Evolutionary conservation across 2,113 vertebrate species (phyloP).

Genomic region (Dipodomys merriami): DNA sequence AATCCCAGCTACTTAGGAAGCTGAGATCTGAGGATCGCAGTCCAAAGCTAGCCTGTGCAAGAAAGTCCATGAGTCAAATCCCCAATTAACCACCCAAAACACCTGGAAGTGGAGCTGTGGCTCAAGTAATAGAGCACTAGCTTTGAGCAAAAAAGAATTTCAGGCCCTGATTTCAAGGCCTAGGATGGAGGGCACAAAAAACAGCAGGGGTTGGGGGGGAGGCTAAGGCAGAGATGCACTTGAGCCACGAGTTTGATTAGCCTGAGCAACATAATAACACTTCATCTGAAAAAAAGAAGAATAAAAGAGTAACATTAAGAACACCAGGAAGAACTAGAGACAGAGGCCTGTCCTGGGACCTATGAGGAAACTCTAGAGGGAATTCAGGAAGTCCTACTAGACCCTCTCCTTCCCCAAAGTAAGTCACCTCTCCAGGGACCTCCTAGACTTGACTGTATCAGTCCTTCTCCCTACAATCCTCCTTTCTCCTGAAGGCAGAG

Average conservation of each 20-base stretch:
- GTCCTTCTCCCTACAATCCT: neutral
- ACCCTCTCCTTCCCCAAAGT: neutral
- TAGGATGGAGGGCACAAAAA: too few species aligned
- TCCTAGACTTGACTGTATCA: neutral
- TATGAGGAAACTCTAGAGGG: neutral
- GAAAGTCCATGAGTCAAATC: too few species aligned
- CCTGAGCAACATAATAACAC: neutral
- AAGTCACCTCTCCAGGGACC: neutral
- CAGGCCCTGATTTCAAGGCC: too few species aligned
- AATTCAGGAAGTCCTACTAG: neutral
- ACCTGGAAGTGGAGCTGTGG: too few species aligned
- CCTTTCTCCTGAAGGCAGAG: constrained; percentile 29
- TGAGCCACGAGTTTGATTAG: neutral
- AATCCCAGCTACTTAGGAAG: too few species aligned
- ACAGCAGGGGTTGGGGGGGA: too few species aligned
- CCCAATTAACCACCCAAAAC: too few species aligned
- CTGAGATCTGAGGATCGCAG: too few species aligned
- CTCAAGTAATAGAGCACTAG: too few species aligned
- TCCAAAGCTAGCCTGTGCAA: too few species aligned
- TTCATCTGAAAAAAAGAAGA: neutral
- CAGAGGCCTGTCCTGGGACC: neutral
- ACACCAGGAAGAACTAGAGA: neutral
- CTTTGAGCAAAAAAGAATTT: too few species aligned
- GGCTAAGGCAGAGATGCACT: neutral
- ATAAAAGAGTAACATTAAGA: neutral